phyloP scores from a whole-genome alignment of 2,888 invertebrate genomes.

The Ctenicera cuprea region DNA sequence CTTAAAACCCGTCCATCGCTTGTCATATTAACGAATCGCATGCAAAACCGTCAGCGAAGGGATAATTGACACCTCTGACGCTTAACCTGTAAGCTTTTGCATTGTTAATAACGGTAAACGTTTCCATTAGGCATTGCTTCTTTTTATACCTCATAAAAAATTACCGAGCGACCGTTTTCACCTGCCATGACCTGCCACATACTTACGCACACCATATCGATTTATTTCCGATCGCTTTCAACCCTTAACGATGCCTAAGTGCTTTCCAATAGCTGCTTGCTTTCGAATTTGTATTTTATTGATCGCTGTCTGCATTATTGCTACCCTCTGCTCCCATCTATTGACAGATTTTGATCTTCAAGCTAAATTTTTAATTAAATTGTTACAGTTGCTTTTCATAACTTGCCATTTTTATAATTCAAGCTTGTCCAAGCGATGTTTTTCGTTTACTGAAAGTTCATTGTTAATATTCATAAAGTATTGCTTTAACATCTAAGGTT shows the following conservation, averaged over 20 bases:
- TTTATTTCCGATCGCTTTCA: slow-evolving; percentile 30
- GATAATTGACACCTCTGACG: slow-evolving; percentile 47
- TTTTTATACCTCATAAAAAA: slow-evolving; percentile 34
- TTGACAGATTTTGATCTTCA: neutral
- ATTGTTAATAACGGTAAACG: slow-evolving; percentile 35
- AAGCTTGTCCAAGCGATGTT: no score
- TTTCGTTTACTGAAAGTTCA: no score
- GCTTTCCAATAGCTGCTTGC: slow-evolving; percentile 12
- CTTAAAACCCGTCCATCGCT: slow-evolving; percentile 43
- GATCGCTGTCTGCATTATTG: slow-evolving; percentile 14
- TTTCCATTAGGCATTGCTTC: slow-evolving; percentile 38
- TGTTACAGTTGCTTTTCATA: no score
- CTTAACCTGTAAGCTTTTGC: slow-evolving; percentile 41
- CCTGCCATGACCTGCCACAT: slow-evolving; percentile 33
- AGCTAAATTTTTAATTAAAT: neutral
- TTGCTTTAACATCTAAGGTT: no score
- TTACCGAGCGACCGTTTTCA: slow-evolving; percentile 18
- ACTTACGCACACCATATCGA: slow-evolving; percentile 29
- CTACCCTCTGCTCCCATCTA: neutral
- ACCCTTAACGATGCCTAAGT: slow-evolving; percentile 31
- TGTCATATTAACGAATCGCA: slow-evolving; percentile 44
- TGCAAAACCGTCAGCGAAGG: slow-evolving; percentile 36
- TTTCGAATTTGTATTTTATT: slow-evolving; percentile 20
- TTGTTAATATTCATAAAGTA: no score
- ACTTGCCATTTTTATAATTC: no score